Conservation (phyloP, 2,113 vertebrate genomes). For the Prinia subflava region DNA sequence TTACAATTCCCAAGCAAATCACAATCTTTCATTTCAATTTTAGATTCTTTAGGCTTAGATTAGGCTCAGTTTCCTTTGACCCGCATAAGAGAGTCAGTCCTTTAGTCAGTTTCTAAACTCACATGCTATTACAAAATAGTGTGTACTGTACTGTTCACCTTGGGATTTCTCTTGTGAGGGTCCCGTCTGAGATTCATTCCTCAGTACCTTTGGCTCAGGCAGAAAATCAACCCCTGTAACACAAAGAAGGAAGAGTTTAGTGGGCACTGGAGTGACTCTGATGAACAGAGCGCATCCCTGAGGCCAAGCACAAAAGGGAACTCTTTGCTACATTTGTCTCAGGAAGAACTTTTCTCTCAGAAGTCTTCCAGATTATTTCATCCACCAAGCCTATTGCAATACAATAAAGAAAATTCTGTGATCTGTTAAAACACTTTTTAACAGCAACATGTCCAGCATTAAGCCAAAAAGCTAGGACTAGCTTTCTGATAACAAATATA, state of each 20-base stretch:
- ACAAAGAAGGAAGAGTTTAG: neutral
- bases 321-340: neutral
- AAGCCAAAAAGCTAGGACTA: neutral
- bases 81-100: neutral
- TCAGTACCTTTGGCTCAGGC: conserved; percentile 33
- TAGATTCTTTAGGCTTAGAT: neutral
- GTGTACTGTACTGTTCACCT: conserved; percentile 19
- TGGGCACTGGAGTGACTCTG: neutral
- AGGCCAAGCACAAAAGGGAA: neutral
- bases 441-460: neutral
- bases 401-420: neutral
- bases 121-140: neutral
- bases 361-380: neutral
- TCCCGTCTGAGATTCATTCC: conserved; percentile 4
- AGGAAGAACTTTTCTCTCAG: neutral
- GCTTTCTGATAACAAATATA: neutral
- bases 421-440: neutral
- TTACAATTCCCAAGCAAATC: neutral
- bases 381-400: neutral
- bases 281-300: neutral
- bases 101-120: neutral
- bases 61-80: neutral
- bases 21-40: neutral
- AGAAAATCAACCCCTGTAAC: neutral
- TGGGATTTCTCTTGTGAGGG: conserved; percentile 22